Conservation (phyloP, 1,140 invertebrate species). For the Thereuonema tuberculata region DNA sequence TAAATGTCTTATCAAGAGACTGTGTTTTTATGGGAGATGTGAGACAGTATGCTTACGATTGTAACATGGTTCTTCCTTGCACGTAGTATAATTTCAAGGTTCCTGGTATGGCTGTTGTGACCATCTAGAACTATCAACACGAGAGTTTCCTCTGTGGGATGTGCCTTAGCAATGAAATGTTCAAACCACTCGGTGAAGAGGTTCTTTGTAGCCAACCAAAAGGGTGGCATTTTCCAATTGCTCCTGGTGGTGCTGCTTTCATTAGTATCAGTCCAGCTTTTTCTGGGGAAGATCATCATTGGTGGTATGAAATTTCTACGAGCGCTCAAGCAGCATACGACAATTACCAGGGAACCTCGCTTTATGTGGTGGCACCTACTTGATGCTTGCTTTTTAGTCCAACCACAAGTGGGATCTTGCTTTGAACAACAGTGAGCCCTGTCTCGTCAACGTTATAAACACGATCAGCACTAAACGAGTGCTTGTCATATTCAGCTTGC, state of each 20-base stretch:
- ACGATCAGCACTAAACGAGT: constrained; percentile 13
- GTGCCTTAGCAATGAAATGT: constrained; percentile 29
- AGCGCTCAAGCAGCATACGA: constrained; percentile 11
- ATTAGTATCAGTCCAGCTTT: constrained; percentile 25
- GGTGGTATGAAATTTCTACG: constrained; percentile 9
- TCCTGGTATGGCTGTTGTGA: constrained; percentile 25
- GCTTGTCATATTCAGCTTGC: constrained; percentile 13
- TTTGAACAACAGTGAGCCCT: constrained; percentile 33
- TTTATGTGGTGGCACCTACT: constrained; percentile 19
- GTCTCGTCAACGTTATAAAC: constrained; percentile 26
- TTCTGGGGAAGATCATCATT: constrained; percentile 31
- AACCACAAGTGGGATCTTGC: constrained; percentile 19
- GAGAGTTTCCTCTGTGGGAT: constrained; percentile 22
- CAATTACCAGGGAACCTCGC: constrained; percentile 16
- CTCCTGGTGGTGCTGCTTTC: constrained; percentile 26
- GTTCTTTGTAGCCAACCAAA: constrained; percentile 26
- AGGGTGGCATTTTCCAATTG: constrained; percentile 22
- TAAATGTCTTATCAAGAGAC: constrained; percentile 20
- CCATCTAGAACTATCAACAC: constrained; percentile 33
- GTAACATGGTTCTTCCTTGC: constrained; percentile 18
- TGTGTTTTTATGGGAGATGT: constrained; percentile 21
- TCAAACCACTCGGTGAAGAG: constrained; percentile 26
- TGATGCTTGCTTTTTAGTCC: constrained; percentile 16
- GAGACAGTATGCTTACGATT: constrained; percentile 19
- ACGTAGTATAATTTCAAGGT: constrained; percentile 22